A percentile compares a stretch with the other conserved stretches of the same genome.
Evolutionary conservation across 2,797 vertebrate genomes (phyloP).

Genomic region (Acanthurus leucopareius): DNA sequence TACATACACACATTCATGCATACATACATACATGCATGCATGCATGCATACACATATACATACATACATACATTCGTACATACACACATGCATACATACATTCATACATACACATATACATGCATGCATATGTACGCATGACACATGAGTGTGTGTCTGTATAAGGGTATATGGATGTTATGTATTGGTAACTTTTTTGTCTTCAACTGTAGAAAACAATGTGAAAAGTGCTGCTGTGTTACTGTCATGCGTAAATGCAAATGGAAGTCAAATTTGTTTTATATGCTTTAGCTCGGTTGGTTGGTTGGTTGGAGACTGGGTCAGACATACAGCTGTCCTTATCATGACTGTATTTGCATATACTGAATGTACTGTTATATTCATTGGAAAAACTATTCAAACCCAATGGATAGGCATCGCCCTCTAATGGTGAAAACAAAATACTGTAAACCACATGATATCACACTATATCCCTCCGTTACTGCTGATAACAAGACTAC

Average conservation of each 20-base stretch:
- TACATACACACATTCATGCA: too few species aligned
- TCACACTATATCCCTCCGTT: background rate
- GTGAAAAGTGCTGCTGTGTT: background rate
- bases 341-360: slow-evolving; percentile 40
- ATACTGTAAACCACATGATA: slow-evolving; percentile 10
- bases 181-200: background rate
- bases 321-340: slow-evolving; percentile 7
- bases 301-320: background rate
- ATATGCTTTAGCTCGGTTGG: background rate
- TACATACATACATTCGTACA: too few species aligned
- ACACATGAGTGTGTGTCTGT: too few species aligned
- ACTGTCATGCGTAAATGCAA: background rate
- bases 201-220: background rate
- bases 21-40: too few species aligned
- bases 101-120: too few species aligned
- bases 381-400: slow-evolving; percentile 1
- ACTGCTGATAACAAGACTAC: slow-evolving; percentile 18
- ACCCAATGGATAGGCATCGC: slow-evolving; percentile 41
- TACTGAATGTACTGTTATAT: background rate
- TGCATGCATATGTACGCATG: too few species aligned
- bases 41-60: too few species aligned
- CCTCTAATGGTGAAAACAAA: slow-evolving; percentile 55
- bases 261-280: background rate
- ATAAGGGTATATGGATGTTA: too few species aligned
- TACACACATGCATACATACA: too few species aligned